phyloP scores from a whole-genome alignment of 37 sponge, comb jelly and placozoan species.

The Hexactinellida sp. region DNA sequence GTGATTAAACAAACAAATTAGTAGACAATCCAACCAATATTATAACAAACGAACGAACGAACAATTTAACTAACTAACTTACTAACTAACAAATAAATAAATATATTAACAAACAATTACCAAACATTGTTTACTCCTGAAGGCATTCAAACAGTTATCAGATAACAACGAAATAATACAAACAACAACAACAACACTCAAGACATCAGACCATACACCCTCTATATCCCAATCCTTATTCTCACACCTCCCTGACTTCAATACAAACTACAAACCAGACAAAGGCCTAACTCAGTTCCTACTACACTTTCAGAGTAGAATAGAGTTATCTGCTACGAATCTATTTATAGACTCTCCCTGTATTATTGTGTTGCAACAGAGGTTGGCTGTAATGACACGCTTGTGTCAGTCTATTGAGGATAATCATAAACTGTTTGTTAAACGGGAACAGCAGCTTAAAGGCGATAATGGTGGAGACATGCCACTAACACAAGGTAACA shows the following conservation, averaged over 20 bases:
- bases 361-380: not conserved
- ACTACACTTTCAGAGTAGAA: not conserved
- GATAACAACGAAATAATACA: not conserved
- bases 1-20: no score
- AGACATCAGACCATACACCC: no score
- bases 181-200: no score
- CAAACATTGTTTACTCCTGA: not conserved
- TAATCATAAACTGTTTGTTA: not conserved
- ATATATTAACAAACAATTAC: not conserved
- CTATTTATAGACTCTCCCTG: not conserved
- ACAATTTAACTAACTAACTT: no score
- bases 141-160: conserved; percentile 3
- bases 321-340: not conserved
- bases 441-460: not conserved
- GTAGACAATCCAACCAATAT: no score
- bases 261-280: not conserved
- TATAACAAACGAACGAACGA: no score
- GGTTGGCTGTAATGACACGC: not conserved
- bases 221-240: no score
- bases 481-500: no score
- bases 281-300: not conserved
- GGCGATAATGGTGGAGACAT: no score
- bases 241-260: not conserved
- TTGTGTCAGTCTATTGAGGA: not conserved
- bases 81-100: no score